phyloP scores from a whole-genome alignment of 2,797 vertebrate species.

The Pagetopsis macropterus region DNA sequence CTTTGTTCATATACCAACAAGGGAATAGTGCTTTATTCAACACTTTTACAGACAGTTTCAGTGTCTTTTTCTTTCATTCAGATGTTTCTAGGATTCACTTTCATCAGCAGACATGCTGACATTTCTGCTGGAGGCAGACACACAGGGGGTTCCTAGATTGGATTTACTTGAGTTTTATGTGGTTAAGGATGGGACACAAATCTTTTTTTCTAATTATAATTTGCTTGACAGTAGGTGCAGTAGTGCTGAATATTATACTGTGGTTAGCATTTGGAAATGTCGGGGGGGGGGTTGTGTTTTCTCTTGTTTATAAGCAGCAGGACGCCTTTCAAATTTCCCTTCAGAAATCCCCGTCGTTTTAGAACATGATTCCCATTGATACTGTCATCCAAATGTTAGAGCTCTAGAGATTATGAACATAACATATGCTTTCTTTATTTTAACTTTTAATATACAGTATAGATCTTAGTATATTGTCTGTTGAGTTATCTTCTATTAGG shows the following conservation, averaged over 20 bases:
- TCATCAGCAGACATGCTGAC: constrained; percentile 30
- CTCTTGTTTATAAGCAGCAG: constrained; percentile 34
- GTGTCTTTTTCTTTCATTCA: background rate
- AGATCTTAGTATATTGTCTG: no score
- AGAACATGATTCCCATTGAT: constrained; percentile 7
- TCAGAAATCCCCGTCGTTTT: background rate
- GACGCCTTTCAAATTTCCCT: constrained; percentile 9
- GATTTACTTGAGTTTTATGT: constrained; percentile 13
- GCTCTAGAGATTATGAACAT: constrained; percentile 1
- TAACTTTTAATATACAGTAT: no score
- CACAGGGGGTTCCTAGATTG: constrained; percentile 18
- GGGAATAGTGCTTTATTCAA: constrained; percentile 11
- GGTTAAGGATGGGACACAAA: constrained; percentile 28
- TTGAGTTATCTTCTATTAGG: no score
- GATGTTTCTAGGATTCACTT: constrained; percentile 21
- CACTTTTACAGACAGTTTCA: background rate
- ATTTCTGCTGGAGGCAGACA: constrained; percentile 30
- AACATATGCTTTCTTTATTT: constrained; percentile 1
- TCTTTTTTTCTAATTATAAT: constrained; percentile 52
- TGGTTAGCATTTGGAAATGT: constrained; percentile 24
- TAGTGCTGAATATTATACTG: constrained; percentile 29
- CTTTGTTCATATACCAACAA: background rate
- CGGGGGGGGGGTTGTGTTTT: constrained; percentile 23
- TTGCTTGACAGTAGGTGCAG: constrained; percentile 24
- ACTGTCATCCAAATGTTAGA: constrained; percentile 5